Evolutionary conservation across 1,140 invertebrate genomes (phyloP), one percentile per base, ranked within the genome.

Genomic region (Lysiphlebus fabarum): DNA sequence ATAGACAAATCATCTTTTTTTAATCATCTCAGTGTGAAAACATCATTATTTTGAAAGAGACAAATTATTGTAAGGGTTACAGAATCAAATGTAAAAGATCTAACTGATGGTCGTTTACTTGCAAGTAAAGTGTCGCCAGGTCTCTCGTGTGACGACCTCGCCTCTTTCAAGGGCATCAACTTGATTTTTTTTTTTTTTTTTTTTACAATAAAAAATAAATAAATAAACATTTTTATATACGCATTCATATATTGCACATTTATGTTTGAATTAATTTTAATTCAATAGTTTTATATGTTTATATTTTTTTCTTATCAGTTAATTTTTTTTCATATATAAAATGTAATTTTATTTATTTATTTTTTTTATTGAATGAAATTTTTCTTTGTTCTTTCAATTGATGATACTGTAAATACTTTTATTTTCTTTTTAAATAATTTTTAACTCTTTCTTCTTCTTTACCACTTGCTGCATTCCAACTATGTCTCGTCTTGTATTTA

Each of bases 61-160:
- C 37, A 51, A 43, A 47, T 55, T 56, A 56, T 33, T 56, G 58
- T 59, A 58, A 36, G 53, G 50, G 40, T 48, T 26, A 26, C 17
- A 26, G 17, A 26, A 26, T 26, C 17, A 26, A 26, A 26, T 26
- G 26, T 10, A 9, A 26, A 34, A n/a, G n/a, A 7, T 49, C 47
- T 34, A 34, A 1, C 45, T 26, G 14, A 14, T 12, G 45, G 45
- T 17, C 12, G 44, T 5, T 7, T 14, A 47, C 12, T n/a, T 6
- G 14, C n/a, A 47, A 14, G 11, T 45, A n/a, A n/a, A n/a, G 17
- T 26, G n/a, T 79, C 78, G 76, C 77, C 64, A 70, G 61, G 59
- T 65, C 69, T 65, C 69, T 70, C 72, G 74, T 76, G 74, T 79
- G 76, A 79, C 77, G 77, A 79, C 76, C 77, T 76, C 71, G 75